Base-by-base conservation (phyloP, 2,797 vertebrate species). In the Poliocrania exsul region DNA sequence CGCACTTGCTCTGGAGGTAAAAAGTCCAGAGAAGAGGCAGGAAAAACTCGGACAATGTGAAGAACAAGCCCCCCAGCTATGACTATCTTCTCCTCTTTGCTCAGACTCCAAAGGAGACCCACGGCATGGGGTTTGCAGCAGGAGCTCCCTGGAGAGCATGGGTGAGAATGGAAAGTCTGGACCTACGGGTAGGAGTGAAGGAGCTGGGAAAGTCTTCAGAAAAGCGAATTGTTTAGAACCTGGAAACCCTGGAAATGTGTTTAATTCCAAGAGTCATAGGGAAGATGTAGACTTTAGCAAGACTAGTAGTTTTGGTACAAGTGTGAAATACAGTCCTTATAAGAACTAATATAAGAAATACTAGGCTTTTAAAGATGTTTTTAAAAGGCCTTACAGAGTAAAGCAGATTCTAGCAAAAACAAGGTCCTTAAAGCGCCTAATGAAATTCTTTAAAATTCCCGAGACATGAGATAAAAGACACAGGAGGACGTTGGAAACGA, bases 361-460 rank as follows among this genome's bases (percentile, higher is more conserved):
- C 1, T 10, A 46, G 61, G 66, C 31, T 90, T 96, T 85, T 74
- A 86, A 77, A 92, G 28, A 13, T 40, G 79, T 62, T 62, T 78
- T 61, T 12, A 42, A 67, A 88, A 86, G 64, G 31, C 38, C 93
- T 84, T 81, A 71, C 19, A 60, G 78, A 84, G 46, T 51, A 80
- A 67, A 69, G 84, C 13, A 53, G 67, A 58, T 77, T 64, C 80
- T 50, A 86, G 70, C 73, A 61, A 84, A 70, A 92, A 81, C 53
- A 67, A 60, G 4, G 35, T 71, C 61, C 86, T 92, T 66, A 80
- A 77, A 94, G 71, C 33, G 56, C 46, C 60, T 88, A 86, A 90
- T 4, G 1, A 93, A 95, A 95, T 69, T 72, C 89, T 90, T 94
- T 64, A 88, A 94, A 95, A 92, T 86, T 86, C 82, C 82, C 2